phyloP scores from a whole-genome alignment of 2,797 vertebrate species.

The Phalanger gymnotis region DNA sequence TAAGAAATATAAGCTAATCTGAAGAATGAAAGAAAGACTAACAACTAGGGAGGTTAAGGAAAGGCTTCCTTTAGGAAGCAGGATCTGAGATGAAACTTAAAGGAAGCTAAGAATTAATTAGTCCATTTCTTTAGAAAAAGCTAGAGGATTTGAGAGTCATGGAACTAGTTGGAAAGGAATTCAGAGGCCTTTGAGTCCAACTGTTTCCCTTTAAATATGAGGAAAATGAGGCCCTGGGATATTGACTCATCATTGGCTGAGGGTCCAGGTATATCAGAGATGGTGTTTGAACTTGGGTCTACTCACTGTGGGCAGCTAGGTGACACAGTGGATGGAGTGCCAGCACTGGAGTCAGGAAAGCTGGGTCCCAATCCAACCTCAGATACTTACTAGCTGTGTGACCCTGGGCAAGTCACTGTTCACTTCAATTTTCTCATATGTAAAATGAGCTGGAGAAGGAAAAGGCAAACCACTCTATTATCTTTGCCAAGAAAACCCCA shows the following conservation, averaged over 20 bases:
- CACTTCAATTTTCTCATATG: background rate
- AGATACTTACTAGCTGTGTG: background rate
- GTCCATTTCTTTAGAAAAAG: background rate
- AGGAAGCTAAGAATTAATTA: background rate
- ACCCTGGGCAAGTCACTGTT: background rate
- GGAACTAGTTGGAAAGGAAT: background rate
- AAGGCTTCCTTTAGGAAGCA: background rate
- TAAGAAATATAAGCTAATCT: background rate
- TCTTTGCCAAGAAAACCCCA: background rate
- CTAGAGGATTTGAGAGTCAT: background rate
- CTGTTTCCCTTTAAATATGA: background rate
- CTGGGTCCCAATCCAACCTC: background rate
- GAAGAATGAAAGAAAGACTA: background rate
- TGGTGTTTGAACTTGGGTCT: background rate
- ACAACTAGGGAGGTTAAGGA: background rate
- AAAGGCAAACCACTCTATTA: background rate
- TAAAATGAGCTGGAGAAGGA: background rate
- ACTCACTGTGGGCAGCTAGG: background rate
- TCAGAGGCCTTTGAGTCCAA: background rate
- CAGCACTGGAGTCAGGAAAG: background rate
- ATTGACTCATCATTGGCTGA: background rate
- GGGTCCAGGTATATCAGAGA: background rate
- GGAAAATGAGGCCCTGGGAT: background rate
- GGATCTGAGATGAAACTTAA: background rate
- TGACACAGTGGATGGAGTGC: background rate